Base-by-base conservation (phyloP, 2,888 invertebrate genomes). In the Pandemis corylana region DNA sequence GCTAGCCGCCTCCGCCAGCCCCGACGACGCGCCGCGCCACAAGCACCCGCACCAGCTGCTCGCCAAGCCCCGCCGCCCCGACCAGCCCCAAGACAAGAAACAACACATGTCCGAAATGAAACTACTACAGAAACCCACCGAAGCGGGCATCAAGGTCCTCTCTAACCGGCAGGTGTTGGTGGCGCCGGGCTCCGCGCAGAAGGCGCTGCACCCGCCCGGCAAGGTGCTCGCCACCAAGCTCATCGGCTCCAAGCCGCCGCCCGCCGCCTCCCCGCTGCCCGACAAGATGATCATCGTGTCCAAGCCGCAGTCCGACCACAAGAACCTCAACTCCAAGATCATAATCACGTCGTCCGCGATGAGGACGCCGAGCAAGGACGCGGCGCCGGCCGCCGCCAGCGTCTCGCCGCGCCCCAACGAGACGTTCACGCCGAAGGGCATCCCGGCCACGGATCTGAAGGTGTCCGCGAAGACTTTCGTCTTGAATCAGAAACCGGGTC, bases 271-370 rank as follows among this genome's bases (percentile, higher is more conserved):
- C 4, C 77, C 85, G 76, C 77, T 85, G 75, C 78, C 88, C 13
- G 94, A 95, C 28, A 95, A 94, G 83, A 90, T 94, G 89, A 91
- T 95, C 44, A 91, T 95, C 2, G 94, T 95, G 6, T 92, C 95
- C 0, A 94, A 93, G 84, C 87, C 92, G 0, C 78, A 88, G 5
- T 77, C 85, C 1, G 93, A 93, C 70, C 85, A 81, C 71, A 92
- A 89, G 83, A 85, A 81, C 20, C 68, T 86, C 75, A 90, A 85
- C 77, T 87, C 93, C 0, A 94, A 93, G 85, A 87, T 94, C 72
- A 85, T 94, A 53, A 88, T 93, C 62, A 89, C 92, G 0, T 87
- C 88, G 0, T 89, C 93, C 0, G 81, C 87, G 5, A 84, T 83
- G 28, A 87, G 83, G 74, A 88, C 89, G 41, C 85, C 88, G 4